Percentiles rank a stretch among this genome's conserved stretches.
Conservation (phyloP, 1,140 invertebrate genomes). For the Cotesia chilonis region DNA sequence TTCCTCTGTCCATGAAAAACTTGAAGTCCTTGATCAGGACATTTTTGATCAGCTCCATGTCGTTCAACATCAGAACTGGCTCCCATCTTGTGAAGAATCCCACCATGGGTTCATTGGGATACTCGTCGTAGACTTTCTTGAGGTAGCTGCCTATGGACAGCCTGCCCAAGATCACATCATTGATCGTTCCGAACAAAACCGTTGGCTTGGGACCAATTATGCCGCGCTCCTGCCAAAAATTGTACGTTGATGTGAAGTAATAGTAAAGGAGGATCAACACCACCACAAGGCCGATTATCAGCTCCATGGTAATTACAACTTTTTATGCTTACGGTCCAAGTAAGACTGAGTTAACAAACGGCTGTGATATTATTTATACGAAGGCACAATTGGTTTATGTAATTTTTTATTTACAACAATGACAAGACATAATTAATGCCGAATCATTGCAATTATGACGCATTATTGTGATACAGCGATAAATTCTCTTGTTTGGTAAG, state of each 20-base stretch:
- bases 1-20: conserved; percentile 59
- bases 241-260: conserved; percentile 19
- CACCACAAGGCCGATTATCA: neutral
- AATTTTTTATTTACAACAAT: too few relatives aligned
- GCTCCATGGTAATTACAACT: neutral
- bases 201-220: conserved; percentile 29
- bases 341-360: neutral
- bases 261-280: conserved; percentile 26
- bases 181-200: conserved; percentile 29
- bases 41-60: conserved; percentile 62
- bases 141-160: conserved; percentile 19
- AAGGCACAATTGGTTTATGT: too few relatives aligned
- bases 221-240: conserved; percentile 30
- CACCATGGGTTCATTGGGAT: conserved; percentile 19
- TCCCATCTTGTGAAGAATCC: conserved; percentile 41
- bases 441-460: too few relatives aligned
- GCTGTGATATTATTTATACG: too few relatives aligned
- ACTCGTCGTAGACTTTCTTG: conserved; percentile 15
- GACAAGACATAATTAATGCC: too few relatives aligned
- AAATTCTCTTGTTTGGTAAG: too few relatives aligned
- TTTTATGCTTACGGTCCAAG: neutral
- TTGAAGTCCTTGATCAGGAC: conserved; percentile 66
- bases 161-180: conserved; percentile 17
- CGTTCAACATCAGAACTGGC: conserved; percentile 57
- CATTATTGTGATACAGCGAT: too few relatives aligned